phyloP scores from a whole-genome alignment of 2,113 vertebrate species.

The Lophius piscatorius region DNA sequence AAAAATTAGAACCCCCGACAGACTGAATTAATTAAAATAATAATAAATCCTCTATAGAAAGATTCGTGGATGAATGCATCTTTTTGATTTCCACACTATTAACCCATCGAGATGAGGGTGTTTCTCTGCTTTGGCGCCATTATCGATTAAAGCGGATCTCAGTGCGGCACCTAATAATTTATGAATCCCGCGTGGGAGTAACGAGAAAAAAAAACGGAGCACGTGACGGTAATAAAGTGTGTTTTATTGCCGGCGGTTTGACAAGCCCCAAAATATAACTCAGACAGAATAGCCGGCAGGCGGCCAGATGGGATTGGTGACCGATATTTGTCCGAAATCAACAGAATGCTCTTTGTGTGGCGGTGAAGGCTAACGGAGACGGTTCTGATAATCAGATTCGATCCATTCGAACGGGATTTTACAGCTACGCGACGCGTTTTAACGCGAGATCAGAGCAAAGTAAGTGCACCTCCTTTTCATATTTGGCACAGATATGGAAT shows the following conservation, averaged over 20 bases:
- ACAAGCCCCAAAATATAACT: constrained; percentile 79
- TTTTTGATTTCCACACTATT: no score
- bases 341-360: constrained; percentile 61
- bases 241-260: constrained; percentile 76
- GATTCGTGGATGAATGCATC: no score
- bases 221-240: constrained; percentile 80
- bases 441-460: constrained; percentile 56
- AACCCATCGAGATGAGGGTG: no score
- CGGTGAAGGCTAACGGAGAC: constrained; percentile 9
- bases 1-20: no score
- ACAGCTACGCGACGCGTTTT: constrained; percentile 10
- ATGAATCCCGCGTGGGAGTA: constrained; percentile 67
- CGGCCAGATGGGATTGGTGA: constrained; percentile 69
- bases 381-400: neutral
- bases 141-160: constrained; percentile 56
- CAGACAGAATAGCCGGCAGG: constrained; percentile 66
- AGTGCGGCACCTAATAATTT: constrained; percentile 72
- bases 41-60: neutral
- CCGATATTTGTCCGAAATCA: constrained; percentile 68
- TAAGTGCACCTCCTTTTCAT: constrained; percentile 60
- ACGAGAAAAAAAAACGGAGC: constrained; percentile 38
- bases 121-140: constrained; percentile 58
- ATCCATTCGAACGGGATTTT: constrained; percentile 27
- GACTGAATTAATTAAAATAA: neutral
- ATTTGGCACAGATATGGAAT: constrained; percentile 67